Percentiles rank a stretch among this genome's conserved stretches.
These are phyloP conservation scores for Colius striatus DNA, from an alignment of 2,113 vertebrate species.

Conservation along the genomic window DNA sequence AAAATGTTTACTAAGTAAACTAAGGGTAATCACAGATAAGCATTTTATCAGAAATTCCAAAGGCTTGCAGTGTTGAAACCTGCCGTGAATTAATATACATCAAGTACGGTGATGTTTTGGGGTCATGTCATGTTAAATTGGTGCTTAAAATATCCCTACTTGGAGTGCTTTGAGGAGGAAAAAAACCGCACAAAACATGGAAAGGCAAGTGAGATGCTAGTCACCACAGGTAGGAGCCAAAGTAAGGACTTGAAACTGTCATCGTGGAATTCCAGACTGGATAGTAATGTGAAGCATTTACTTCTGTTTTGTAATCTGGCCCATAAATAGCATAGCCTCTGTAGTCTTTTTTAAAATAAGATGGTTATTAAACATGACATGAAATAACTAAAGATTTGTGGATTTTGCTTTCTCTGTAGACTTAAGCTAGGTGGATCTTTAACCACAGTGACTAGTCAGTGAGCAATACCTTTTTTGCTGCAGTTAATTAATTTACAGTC, in stretches of 20 bases:
- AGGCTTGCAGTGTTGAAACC: neutral
- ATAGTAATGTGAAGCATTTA: neutral
- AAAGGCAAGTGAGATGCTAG: neutral
- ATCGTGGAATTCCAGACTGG: neutral
- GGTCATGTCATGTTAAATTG: neutral
- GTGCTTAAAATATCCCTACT: neutral
- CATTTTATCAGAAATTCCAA: slow-evolving; percentile 51
- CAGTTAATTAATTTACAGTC: neutral
- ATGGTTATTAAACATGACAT: neutral
- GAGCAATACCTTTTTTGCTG: neutral
- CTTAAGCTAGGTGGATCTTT: neutral
- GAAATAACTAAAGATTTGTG: neutral
- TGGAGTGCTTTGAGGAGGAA: neutral
- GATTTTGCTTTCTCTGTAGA: neutral
- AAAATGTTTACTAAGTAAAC: slow-evolving; percentile 67
- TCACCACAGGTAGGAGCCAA: neutral
- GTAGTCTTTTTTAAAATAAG: neutral
- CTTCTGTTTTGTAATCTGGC: neutral
- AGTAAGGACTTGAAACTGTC: neutral
- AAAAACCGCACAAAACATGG: neutral
- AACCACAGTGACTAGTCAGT: neutral
- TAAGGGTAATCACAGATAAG: slow-evolving; percentile 22
- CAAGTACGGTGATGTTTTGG: neutral
- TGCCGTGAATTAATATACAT: neutral
- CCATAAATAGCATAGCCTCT: neutral